phyloP scores from a whole-genome alignment of 2,888 invertebrate species.

The Teinopalpus imperialis region DNA sequence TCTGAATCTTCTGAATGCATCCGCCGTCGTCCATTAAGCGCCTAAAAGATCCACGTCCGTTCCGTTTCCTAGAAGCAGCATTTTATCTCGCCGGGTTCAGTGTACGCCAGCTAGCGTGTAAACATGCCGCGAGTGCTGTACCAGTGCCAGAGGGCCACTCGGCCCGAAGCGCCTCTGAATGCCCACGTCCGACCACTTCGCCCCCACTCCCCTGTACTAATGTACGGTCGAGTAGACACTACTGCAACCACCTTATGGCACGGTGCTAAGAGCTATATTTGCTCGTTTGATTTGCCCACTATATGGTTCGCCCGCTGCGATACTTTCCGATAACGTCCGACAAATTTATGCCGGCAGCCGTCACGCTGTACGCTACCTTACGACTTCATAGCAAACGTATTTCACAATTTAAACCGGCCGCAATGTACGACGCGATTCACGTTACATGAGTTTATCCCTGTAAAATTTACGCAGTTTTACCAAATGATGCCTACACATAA shows the following conservation, averaged over 20 bases:
- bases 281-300: slow-evolving; percentile 13
- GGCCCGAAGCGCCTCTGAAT: slow-evolving; percentile 29
- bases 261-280: slow-evolving; percentile 10
- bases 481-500: slow-evolving; percentile 2
- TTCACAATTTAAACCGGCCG: slow-evolving; percentile 24
- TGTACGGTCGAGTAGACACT: slow-evolving; percentile 24
- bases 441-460: slow-evolving; percentile 18
- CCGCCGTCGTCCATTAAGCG: slow-evolving; percentile 43
- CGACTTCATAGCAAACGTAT: slow-evolving; percentile 20
- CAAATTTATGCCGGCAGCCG: slow-evolving; percentile 26
- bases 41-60: slow-evolving; percentile 46
- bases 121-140: slow-evolving; percentile 40
- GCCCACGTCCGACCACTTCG: slow-evolving; percentile 31
- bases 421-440: slow-evolving; percentile 21
- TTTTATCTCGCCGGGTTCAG: slow-evolving; percentile 64
- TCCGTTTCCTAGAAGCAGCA: slow-evolving; percentile 63
- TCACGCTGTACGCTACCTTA: slow-evolving; percentile 26
- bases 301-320: slow-evolving; percentile 17
- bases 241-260: slow-evolving; percentile 7
- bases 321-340: slow-evolving; percentile 27
- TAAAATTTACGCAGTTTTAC: slow-evolving; percentile 15
- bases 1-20: slow-evolving; percentile 31
- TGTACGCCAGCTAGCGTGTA: slow-evolving; percentile 55
- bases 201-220: slow-evolving; percentile 24
- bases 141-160: slow-evolving; percentile 32